Evolutionary conservation across 1,140 invertebrate species (phyloP).

Genomic region (Macrobrachium nipponense): DNA sequence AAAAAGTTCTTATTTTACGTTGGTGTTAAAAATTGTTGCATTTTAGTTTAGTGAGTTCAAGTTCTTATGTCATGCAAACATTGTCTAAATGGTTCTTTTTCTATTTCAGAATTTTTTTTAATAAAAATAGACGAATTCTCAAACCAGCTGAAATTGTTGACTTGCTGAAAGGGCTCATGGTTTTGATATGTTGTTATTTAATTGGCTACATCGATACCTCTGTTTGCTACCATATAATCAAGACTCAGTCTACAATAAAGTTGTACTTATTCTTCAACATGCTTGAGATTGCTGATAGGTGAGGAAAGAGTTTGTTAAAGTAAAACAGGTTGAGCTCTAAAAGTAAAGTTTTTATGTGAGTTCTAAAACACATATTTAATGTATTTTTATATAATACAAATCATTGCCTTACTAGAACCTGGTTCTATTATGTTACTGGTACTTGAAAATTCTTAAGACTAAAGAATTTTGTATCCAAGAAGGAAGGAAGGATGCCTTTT

Average conservation of each 20-base stretch:
- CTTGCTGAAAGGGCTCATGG: slow-evolving; percentile 90
- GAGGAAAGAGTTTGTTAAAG: neutral
- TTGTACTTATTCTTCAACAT: slow-evolving; percentile 99
- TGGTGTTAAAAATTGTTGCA: no score
- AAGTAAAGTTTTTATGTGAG: no score
- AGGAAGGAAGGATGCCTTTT: no score
- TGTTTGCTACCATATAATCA: slow-evolving; percentile 98
- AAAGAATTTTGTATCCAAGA: no score
- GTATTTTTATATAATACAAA: no score
- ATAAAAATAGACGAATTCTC: slow-evolving; percentile 69
- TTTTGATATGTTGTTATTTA: slow-evolving; percentile 85
- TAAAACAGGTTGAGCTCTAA: no score
- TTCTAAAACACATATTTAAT: no score
- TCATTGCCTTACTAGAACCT: no score
- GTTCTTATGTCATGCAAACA: neutral
- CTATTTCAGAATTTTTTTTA: slow-evolving; percentile 41
- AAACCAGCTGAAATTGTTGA: slow-evolving; percentile 96
- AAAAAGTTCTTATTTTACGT: no score
- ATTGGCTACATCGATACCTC: slow-evolving; percentile 96
- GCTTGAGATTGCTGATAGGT: slow-evolving; percentile 82
- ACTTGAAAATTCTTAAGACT: no score
- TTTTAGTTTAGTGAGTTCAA: neutral
- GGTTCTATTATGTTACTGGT: no score
- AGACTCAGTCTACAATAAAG: slow-evolving; percentile 98
- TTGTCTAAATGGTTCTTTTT: neutral